Base-by-base conservation (phyloP, 2,797 vertebrate genomes). In the Astyanax mexicanus region DNA sequence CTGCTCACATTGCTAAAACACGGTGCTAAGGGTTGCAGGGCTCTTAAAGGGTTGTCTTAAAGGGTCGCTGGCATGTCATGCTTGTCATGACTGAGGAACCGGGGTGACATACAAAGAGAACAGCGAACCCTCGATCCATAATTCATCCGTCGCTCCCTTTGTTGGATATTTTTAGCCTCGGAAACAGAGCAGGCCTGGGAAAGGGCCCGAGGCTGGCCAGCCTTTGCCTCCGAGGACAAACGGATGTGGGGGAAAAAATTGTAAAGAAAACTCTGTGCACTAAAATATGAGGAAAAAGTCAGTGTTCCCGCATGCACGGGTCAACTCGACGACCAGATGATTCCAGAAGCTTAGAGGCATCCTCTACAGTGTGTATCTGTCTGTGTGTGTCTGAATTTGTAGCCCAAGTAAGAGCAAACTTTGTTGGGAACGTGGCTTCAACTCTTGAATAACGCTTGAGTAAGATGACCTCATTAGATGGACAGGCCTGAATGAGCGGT, bases 91-190 rank as follows among this genome's bases (percentile, higher is more conserved):
- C 37, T 54, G 65, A 47, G 72, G 42, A 47, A 45, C 49, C 25
- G 25, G 61, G 47, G 55, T 70, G 72, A 57, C 68, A 72, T 69
- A 61, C 64, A 77, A 72, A 61, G 38, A 62, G 49, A 54, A 55
- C 12, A 54, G 32, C 12, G 35, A 40, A 40, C 49, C 55, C 49
- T 42, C 23, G 23, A 79, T 80, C 69, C 62, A 80, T 73, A 73
- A 80, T 80, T 73, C 52, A 80, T 69, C 13, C 15, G 3, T 12
- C 32, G 4, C 52, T 80, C 23, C 60, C 66, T 80, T 72, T 76
- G 60, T 76, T 35, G 42, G 62, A 76, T 80, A 80, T 80, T 80
- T 80, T 76, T 76, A 76, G 70, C 69, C 21, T 62, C 38, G 42
- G 60, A 76, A 69, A 77, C 45, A 62, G 21, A 52, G 74, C 12